Base-by-base conservation (phyloP, 2,888 invertebrate genomes). In the Cyrtodaria siliqua region DNA sequence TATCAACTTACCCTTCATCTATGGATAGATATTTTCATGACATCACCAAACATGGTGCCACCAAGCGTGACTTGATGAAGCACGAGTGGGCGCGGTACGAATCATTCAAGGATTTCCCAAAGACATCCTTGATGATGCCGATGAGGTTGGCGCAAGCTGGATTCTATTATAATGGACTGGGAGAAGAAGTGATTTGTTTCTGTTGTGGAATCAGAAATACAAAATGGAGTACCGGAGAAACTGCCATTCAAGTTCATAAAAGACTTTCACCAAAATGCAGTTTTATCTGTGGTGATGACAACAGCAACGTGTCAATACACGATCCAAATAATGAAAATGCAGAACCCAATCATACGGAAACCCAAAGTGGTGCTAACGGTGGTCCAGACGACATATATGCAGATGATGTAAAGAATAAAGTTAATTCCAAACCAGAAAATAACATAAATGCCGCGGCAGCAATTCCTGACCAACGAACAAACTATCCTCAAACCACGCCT, bases 111-210 rank as follows among this genome's bases (percentile, higher is more conserved):
- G 16, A 38, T 2, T 62, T 52, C 29, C 52, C 50, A 18, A 24
- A 52, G 27, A 42, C 44, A 0, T 67, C 73, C 4, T 44, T 49
- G 16, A 60, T 40, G 12, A 62, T 38, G 42, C 69, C 82, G 4
- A 55, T 81, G 42, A 61, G 75, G 14, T 74, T 86, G 1, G 77
- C 86, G 4, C 69, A 69, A 33, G 79, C 84, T 2, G 86, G 86
- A n/a, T 86, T 86, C 52, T 84, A 74, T 55, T 78, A 78, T 49
- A 72, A 53, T n/a, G 84, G 83, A 9, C 44, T 60, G 4, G 57
- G 55, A 16, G 86, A 85, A 33, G 61, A 49, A 26, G 83, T 83
- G 0, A 49, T 47, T 2, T 86, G 86, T 52, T 86, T 79, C 49
- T 44, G 57, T 12, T 86, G 86, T 68, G 70, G 73, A 18, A 16